Percentiles rank a stretch among this genome's conserved stretches.
phyloP scores from a whole-genome alignment of 1,140 invertebrate species.

The Mesaphorura yosii region DNA sequence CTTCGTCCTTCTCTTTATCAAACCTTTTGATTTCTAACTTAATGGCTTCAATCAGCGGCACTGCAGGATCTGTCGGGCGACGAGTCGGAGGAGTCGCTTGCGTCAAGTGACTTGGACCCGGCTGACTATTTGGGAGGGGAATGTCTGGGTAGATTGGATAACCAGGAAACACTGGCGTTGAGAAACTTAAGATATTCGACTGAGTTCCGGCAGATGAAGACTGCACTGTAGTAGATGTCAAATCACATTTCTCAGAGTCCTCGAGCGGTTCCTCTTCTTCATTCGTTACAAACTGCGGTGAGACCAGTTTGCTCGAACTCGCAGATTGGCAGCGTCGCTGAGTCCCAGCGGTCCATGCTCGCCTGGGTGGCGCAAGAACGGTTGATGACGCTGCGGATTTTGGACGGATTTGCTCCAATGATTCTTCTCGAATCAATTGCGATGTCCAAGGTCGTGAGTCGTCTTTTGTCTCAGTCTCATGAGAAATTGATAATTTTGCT shows the following conservation, averaged over 20 bases:
- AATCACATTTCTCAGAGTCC: constrained; percentile 27
- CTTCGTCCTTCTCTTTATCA: constrained; percentile 23
- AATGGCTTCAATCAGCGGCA: constrained; percentile 51
- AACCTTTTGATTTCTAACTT: constrained; percentile 45
- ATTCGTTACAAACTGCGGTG: neutral
- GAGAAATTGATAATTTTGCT: constrained; percentile 28
- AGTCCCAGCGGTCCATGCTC: constrained; percentile 21
- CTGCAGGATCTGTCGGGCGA: constrained; percentile 42
- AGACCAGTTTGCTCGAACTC: constrained; percentile 6
- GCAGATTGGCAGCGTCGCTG: constrained; percentile 26
- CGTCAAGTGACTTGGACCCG: neutral
- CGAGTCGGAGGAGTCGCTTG: neutral
- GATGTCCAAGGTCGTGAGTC: constrained; percentile 14
- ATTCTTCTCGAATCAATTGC: constrained; percentile 18
- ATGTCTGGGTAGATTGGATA: constrained; percentile 30
- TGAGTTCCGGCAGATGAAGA: neutral
- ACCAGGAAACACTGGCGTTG: constrained; percentile 22
- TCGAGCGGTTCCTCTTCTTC: constrained; percentile 9
- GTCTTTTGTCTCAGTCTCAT: constrained; percentile 23
- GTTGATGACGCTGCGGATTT: constrained; percentile 26
- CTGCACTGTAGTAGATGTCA: constrained; percentile 5
- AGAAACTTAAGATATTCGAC: neutral
- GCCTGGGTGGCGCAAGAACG: constrained; percentile 21
- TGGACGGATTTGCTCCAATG: constrained; percentile 18
- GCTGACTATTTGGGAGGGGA: neutral